A percentile compares a stretch with the other conserved stretches of the same genome.
Conservation (phyloP, 2,888 invertebrate genomes). For the Lottia scabra region DNA sequence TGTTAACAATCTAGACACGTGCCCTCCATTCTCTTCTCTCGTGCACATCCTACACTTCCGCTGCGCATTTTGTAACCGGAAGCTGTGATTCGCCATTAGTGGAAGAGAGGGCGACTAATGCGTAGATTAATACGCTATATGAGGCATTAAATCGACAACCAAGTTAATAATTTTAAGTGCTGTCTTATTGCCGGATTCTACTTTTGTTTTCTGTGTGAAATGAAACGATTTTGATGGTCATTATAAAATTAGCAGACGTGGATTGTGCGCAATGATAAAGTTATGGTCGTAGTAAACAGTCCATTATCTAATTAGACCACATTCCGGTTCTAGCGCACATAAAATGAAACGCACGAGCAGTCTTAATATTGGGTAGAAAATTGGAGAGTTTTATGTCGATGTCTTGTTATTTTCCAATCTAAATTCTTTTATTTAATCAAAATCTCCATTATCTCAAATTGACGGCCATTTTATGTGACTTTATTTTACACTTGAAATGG, state of each 20-base stretch:
- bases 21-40: neutral
- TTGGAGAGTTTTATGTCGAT: neutral
- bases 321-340: slow-evolving; percentile 3
- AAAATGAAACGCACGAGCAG: slow-evolving; percentile 6
- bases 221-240: neutral
- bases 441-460: slow-evolving; percentile 2
- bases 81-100: slow-evolving; percentile 25
- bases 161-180: neutral
- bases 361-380: neutral
- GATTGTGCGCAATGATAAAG: neutral
- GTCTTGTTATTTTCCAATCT: neutral
- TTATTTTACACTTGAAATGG: neutral
- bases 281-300: neutral
- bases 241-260: neutral
- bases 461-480: neutral
- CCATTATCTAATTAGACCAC: neutral
- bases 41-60: slow-evolving; percentile 17
- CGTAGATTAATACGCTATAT: neutral
- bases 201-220: neutral
- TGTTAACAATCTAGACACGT: neutral
- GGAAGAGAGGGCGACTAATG: neutral
- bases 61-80: slow-evolving; percentile 29
- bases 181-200: neutral
- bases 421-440: neutral
- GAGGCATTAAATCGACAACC: neutral